Evolutionary conservation across 2,113 vertebrate genomes (phyloP), one percentile per base, ranked within the genome.

Genomic region (Hydrochoerus hydrochaeris): DNA sequence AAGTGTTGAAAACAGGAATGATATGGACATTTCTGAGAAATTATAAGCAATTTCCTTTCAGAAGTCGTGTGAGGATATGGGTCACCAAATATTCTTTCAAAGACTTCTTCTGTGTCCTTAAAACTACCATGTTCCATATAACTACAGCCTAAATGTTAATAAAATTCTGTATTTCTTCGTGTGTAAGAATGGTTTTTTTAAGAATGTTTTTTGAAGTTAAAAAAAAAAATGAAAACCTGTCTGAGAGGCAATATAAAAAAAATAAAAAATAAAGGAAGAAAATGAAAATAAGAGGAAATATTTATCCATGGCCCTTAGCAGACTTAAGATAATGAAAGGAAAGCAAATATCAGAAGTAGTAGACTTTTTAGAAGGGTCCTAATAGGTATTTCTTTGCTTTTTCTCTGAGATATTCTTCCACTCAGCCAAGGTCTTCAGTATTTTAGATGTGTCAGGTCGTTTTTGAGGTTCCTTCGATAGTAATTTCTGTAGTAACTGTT

Each of bases 81-180:
- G 58, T 98, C 98, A 95, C 95, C 95, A 97, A 99, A 98, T 2
- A 99, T 84, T 98, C 99, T 99, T 98, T 99, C 98, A 88, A 99
- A 98, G 57, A 98, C 98, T 97, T 98, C 98, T 96, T 98, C 93
- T 73, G 99, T 99, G 95, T 99, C 98, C 46, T 98, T 98, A 97
- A 97, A 98, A 95, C 98, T 97, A 2, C 99, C 99, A 7, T 98
- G 99, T 97, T 99, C 99, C 98, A 99, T 98, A 92, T 98, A 83
- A 99, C 99, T 32, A 99, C 98, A 97, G 98, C 98, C 99, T 99
- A 99, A 97, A 99, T 98, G 97, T 99, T 98, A 95, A 99, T 97
- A 98, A 99, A 97, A 44, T 98, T 98, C 41, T 80, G 96, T 95
- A 99, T 98, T 41, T 99, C 98, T 95, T 98, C n/a, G 95, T 85